Base-by-base conservation (phyloP, 2,797 vertebrate species). In the Amblyopsis hoosieri region DNA sequence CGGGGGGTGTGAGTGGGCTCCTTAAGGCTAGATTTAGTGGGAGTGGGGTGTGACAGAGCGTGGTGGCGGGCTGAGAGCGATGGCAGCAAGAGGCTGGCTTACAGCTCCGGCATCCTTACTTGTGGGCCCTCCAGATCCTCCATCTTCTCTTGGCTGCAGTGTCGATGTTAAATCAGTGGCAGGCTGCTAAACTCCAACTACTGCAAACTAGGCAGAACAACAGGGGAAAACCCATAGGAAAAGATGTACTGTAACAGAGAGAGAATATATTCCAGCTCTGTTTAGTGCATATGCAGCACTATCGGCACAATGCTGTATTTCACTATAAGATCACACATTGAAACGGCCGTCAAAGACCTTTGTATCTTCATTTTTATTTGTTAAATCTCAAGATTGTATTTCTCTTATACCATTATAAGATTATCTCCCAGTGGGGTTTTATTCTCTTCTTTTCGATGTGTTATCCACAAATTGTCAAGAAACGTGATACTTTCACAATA, bases 1-100 rank as follows among this genome's bases (percentile, higher is more conserved):
- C 54, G 29, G 57, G 48, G 48, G 42, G 60, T 51, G 58, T 54
- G 61, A 61, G 69, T 53, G 49, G 61, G 58, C 79, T 85, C 74
- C 79, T 85, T 77, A 67, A 54, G 48, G 57, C 69, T 62, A 81
- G 83, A 89, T 91, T 84, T 80, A 85, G 78, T 67, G 58, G 19
- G 31, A 68, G 66, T 9, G 3, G 56, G 66, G 72, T 75, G 75
- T 74, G 74, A 67, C 73, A 68, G 79, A 74, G 74, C 67, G 48
- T 72, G 62, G 54, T 83, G 72, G 54, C 15, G 6, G 56, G 42
- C 45, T 54, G 62, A 75, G 77, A 83, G 68, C 23, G 69, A 81
- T 78, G 78, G 72, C 23, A 49, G 71, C 73, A 60, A 64, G 55
- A 74, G 72, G 65, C 54, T 69, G 47, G 63, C 74, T 79, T 48